Base-by-base conservation (phyloP, 2,888 invertebrate genomes). In the Philereme vetulata region DNA sequence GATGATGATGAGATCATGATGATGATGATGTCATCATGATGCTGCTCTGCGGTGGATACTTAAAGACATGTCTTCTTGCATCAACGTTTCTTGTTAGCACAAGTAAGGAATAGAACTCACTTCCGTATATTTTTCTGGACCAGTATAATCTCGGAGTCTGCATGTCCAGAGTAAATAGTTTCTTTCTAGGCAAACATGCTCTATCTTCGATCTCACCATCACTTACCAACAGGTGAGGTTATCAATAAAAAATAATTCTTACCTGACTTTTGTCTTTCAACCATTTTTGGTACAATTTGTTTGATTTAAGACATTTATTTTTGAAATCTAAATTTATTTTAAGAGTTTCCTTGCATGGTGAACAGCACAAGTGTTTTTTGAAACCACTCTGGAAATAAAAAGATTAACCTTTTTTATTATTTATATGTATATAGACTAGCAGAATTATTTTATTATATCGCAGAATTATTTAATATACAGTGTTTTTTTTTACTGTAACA, bases 241-340 rank as follows among this genome's bases (percentile, higher is more conserved):
- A 38, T 1, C 6, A 38, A 38, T 38, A 38, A 8, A 38, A 5
- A 8, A 8, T 2, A 7, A 38, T 1, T 38, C 1, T 38, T 38
- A 7, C 38, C 38, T 38, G 2, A 9, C 40, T 51, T 32, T 7
- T 33, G 36, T 51, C 32, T 5, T 34, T 43, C 21, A 21, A 21
- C 51, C 51, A 51, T 11, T 43, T 33, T 51, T 51, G 40, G 4
- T 42, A 10, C 33, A 51, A 42, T 51, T 7, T 51, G 11, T 51
- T 51, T 5, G 51, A 38, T n/a, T 42, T 33, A 4, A 51, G 33
- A 51, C 51, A 51, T 51, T 51, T 10, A n/a, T 43, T 43, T 42
- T 42, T 51, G 34, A 51, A 51, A 8, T 33, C 42, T 42, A 51
- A 33, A 7, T 34, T 51, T 3, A n/a, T 6, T 34, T 34, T 34